Evolutionary conservation across 2,113 vertebrate genomes (phyloP).

Genomic region (Forbesichthys agassizii): DNA sequence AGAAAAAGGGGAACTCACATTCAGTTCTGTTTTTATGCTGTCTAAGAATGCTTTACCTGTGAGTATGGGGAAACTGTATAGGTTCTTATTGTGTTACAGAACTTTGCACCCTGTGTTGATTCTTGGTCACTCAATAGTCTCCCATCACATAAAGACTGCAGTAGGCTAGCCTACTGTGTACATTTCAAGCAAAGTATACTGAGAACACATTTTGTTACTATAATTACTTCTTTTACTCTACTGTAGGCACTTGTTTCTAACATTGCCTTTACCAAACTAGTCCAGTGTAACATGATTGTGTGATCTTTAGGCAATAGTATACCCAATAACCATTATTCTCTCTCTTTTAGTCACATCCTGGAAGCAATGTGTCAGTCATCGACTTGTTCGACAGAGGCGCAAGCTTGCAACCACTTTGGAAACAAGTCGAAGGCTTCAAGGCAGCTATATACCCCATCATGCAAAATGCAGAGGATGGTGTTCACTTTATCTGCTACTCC

Average conservation of each 20-base stretch:
- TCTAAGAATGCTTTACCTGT: neutral
- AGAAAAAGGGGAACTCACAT: neutral
- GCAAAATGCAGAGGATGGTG: constrained; percentile 82
- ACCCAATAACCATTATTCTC: neutral
- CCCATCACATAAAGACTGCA: no score
- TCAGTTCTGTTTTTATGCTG: constrained; percentile 24
- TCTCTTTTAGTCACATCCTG: constrained; percentile 82
- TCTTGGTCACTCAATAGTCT: no score
- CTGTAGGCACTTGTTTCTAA: no score
- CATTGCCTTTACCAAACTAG: no score
- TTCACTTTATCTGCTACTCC: constrained; percentile 86
- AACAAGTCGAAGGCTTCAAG: constrained; percentile 87
- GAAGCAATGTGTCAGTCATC: constrained; percentile 85
- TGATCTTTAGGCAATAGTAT: neutral
- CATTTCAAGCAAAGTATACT: no score
- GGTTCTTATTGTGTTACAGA: neutral
- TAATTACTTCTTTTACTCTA: no score
- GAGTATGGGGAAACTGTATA: constrained; percentile 1
- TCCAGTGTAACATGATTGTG: neutral
- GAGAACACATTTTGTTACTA: no score
- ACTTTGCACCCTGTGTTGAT: no score
- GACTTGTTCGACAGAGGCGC: constrained; percentile 85
- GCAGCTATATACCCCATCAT: constrained; percentile 86
- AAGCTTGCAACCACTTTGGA: constrained; percentile 88
- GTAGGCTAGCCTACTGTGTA: no score